Conservation (phyloP, 2,888 invertebrate species). For the Drosophila emarginata region DNA sequence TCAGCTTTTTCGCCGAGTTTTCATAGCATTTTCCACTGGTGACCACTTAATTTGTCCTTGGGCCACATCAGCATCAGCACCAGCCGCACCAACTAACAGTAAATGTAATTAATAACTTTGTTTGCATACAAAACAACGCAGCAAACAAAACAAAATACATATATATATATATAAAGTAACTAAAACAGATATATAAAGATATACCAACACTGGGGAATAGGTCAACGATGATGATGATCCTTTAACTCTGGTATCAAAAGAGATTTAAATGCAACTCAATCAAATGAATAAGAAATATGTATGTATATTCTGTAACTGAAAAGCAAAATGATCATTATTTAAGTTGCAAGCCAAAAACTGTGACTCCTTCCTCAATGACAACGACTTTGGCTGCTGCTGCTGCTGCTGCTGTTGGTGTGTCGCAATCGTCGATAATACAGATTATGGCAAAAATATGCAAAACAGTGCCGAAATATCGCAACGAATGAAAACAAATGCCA, state of each 20-base stretch:
- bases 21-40: conserved; percentile 46
- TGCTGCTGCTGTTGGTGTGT: not conserved
- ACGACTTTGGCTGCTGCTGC: conserved; percentile 32
- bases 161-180: conserved; percentile 6
- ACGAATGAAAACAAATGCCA: conserved; percentile 45
- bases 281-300: not conserved
- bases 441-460: conserved; percentile 64
- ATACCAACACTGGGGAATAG: not conserved
- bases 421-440: conserved; percentile 61
- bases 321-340: not conserved
- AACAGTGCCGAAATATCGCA: conserved; percentile 44
- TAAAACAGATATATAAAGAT: conserved; percentile 20
- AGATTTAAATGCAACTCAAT: not conserved
- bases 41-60: conserved; percentile 59
- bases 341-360: not conserved
- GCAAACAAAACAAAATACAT: conserved; percentile 30
- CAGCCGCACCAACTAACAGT: conserved; percentile 47
- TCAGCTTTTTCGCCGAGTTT: conserved; percentile 32
- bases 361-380: conserved; percentile 5
- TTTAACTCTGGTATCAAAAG: too few relatives aligned
- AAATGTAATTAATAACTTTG: conserved; percentile 58
- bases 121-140: conserved; percentile 48
- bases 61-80: conserved; percentile 31
- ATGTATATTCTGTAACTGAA: too few relatives aligned
- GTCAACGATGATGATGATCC: too few relatives aligned